Evolutionary conservation across 64 coral and sea anemone genomes (phyloP).

Genomic region (Exaiptasia diaphana): DNA sequence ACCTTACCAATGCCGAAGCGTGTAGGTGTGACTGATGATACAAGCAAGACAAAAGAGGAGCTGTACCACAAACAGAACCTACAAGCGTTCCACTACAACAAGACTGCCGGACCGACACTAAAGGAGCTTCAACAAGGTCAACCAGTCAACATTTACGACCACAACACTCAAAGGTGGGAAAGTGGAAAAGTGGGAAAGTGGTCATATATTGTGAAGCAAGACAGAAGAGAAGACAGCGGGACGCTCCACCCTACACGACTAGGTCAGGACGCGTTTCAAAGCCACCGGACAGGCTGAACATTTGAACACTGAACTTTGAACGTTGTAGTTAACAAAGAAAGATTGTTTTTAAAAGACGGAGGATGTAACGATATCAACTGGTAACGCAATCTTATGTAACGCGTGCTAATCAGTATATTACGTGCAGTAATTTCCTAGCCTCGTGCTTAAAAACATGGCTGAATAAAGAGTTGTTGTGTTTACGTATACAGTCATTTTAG

Average conservation of each 20-base stretch:
- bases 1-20: slow-evolving; percentile 56
- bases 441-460: no score
- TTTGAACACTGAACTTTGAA: background rate
- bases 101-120: slow-evolving; percentile 37
- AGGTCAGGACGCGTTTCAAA: slow-evolving; percentile 2
- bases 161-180: slow-evolving; percentile 36
- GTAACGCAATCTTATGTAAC: no score
- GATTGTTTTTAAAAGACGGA: background rate
- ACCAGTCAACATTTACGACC: slow-evolving; percentile 43
- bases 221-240: slow-evolving; percentile 4
- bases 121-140: slow-evolving; percentile 29
- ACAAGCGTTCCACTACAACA: slow-evolving; percentile 60
- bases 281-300: slow-evolving; percentile 8
- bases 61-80: slow-evolving; percentile 29
- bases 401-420: no score
- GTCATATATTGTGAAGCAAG: slow-evolving; percentile 32
- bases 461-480: no score
- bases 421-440: no score
- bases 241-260: background rate
- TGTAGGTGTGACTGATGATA: background rate
- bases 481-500: no score
- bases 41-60: slow-evolving; percentile 19
- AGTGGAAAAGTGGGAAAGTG: slow-evolving; percentile 7
- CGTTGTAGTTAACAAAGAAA: no score
- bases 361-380: background rate